Conservation (phyloP, 2,888 invertebrate species). For the Mesorhabditis spiculigera region DNA sequence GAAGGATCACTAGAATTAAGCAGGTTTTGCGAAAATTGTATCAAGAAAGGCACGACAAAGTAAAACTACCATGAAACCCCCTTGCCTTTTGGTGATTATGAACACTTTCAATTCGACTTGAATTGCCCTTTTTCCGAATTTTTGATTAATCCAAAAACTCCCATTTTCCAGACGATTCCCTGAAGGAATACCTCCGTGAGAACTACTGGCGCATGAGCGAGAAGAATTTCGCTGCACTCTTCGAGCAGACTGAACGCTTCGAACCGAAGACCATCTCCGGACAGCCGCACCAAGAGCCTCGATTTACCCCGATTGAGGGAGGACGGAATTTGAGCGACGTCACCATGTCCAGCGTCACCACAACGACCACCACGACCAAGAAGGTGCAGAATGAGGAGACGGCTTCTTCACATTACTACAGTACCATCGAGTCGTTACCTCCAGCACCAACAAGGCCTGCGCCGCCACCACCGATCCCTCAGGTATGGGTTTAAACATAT, state of each 20-base stretch:
- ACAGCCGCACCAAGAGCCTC: conserved; percentile 5
- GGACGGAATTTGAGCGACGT: background rate
- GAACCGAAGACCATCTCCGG: conserved; percentile 19
- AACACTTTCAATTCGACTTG: no score
- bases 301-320: background rate
- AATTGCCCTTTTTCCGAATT: no score
- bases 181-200: conserved; percentile 30
- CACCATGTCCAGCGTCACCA: background rate
- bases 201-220: conserved; percentile 35
- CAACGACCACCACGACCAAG: background rate
- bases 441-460: conserved; percentile 21
- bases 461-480: conserved; percentile 19
- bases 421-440: conserved; percentile 2
- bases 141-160: background rate
- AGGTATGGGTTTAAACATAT: background rate
- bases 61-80: no score
- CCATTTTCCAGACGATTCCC: conserved; percentile 25
- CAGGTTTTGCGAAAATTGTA: no score
- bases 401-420: background rate
- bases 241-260: conserved; percentile 16
- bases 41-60: no score
- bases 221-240: conserved; percentile 29
- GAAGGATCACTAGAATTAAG: no score
- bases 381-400: background rate
- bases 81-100: no score